Conservation (phyloP, 2,888 invertebrate genomes). For the Clusia tigrina region DNA sequence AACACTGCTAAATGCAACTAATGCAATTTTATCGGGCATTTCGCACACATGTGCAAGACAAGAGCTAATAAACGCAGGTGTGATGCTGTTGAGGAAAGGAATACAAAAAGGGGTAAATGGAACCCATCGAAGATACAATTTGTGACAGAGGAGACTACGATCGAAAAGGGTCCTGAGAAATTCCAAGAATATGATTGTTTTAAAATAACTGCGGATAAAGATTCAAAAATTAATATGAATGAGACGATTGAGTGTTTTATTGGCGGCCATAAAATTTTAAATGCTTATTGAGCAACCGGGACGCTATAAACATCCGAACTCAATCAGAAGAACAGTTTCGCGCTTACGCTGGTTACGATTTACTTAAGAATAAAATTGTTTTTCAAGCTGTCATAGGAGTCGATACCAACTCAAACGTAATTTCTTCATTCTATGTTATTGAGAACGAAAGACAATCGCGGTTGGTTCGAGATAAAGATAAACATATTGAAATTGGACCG, state of each 20-base stretch:
- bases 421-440: constrained; percentile 28
- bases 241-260: constrained; percentile 19
- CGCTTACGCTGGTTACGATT: too few species aligned
- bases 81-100: background rate
- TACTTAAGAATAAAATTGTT: too few species aligned
- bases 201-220: constrained; percentile 17
- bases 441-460: constrained; percentile 34
- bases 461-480: constrained; percentile 33
- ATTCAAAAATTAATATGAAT: constrained; percentile 6
- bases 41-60: constrained; percentile 1
- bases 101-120: background rate
- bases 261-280: constrained; percentile 9
- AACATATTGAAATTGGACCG: constrained; percentile 27
- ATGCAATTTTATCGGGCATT: background rate
- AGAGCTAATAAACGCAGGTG: background rate
- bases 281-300: constrained; percentile 13
- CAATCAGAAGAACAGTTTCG: constrained; percentile 26
- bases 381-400: too few species aligned
- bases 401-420: background rate
- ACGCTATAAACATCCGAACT: constrained; percentile 23
- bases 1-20: background rate
- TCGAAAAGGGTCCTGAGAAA: too few species aligned
- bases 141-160: too few species aligned
- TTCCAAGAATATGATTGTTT: constrained; percentile 25
- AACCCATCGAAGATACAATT: background rate